Percentiles rank a stretch among this genome's conserved stretches.
Conservation (phyloP, 2,888 invertebrate genomes). For the Harpalus rubripes region DNA sequence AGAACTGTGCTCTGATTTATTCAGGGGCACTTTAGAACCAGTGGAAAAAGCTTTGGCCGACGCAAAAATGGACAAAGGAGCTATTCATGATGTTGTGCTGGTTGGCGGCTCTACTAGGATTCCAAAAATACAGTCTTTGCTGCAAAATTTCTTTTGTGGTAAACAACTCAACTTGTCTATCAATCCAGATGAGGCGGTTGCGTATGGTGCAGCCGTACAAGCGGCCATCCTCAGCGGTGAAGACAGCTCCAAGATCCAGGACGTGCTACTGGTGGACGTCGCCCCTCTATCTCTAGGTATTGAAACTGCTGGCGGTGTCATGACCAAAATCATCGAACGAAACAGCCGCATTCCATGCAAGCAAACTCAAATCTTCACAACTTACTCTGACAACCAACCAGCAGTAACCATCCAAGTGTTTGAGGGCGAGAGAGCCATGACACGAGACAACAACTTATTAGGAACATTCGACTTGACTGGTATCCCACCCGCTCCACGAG, state of each 20-base stretch:
- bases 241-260: slow-evolving; percentile 86
- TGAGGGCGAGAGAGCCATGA: slow-evolving; percentile 89
- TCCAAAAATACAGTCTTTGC: slow-evolving; percentile 87
- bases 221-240: slow-evolving; percentile 75
- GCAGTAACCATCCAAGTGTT: slow-evolving; percentile 81
- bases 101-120: slow-evolving; percentile 92
- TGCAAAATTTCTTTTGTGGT: slow-evolving; percentile 87
- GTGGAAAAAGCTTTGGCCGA: slow-evolving; percentile 87
- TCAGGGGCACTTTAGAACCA: slow-evolving; percentile 85
- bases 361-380: slow-evolving; percentile 82
- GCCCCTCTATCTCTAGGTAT: slow-evolving; percentile 86
- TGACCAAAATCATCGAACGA: slow-evolving; percentile 83
- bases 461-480: slow-evolving; percentile 84
- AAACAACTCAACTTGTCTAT: slow-evolving; percentile 74
- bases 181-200: slow-evolving; percentile 76
- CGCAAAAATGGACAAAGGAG: slow-evolving; percentile 87
- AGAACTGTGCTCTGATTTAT: slow-evolving; percentile 86
- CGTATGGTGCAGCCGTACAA: slow-evolving; percentile 75
- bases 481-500: slow-evolving; percentile 85
- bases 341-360: slow-evolving; percentile 81
- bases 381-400: slow-evolving; percentile 84
- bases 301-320: slow-evolving; percentile 90
- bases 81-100: slow-evolving; percentile 88
- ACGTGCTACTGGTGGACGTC: slow-evolving; percentile 85
- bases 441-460: slow-evolving; percentile 86